Conservation (phyloP, 2,797 vertebrate genomes). For the Acanthornis magna region DNA sequence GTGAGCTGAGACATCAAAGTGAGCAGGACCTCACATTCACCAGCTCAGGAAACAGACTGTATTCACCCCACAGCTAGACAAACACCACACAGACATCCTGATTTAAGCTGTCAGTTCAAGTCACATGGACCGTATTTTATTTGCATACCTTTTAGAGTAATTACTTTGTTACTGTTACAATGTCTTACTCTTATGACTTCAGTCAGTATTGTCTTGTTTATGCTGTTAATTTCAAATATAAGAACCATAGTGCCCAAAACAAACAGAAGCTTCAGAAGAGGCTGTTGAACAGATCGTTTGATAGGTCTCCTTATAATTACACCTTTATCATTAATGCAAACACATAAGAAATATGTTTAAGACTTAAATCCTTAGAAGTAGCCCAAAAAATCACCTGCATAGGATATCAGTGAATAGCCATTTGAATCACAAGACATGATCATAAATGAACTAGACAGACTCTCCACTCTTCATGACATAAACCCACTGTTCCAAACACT, state of each 20-base stretch:
- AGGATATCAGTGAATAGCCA: not conserved
- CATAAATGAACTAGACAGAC: not conserved
- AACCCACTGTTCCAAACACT: not conserved
- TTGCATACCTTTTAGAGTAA: rapidly evolving
- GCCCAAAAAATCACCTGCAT: rapidly evolving
- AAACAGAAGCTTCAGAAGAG: not conserved
- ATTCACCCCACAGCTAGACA: not conserved
- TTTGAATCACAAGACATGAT: not conserved
- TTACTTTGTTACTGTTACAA: no score
- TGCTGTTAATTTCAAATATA: not conserved
- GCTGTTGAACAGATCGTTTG: rapidly evolving
- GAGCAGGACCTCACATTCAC: not conserved
- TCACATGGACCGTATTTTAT: not conserved
- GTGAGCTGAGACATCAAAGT: not conserved
- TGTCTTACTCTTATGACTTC: not conserved
- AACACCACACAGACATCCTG: rapidly evolving
- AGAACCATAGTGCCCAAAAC: not conserved
- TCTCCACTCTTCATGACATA: no score
- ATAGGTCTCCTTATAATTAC: not conserved
- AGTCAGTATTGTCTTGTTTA: not conserved
- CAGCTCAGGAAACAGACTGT: not conserved
- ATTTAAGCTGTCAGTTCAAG: not conserved
- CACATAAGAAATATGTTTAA: rapidly evolving
- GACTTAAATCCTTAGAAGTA: not conserved
- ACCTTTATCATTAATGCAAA: not conserved